Evolutionary conservation across 2,797 vertebrate genomes (phyloP), one percentile per base, ranked within the genome.

Genomic region (Rhadinocentrus ornatus): DNA sequence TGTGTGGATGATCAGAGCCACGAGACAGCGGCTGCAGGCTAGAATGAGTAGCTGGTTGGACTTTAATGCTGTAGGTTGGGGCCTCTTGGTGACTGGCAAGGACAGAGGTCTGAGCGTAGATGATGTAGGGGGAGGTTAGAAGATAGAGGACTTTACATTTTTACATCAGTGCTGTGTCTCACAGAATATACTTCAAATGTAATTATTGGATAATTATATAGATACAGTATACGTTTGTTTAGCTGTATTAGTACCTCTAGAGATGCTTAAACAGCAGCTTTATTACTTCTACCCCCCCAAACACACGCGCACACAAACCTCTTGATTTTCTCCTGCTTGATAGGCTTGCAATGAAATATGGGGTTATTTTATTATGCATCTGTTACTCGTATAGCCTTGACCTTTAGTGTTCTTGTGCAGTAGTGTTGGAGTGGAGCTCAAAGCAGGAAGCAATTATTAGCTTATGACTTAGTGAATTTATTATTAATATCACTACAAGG

Each of bases 291-390:
- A 46, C 27, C 60, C 41, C 57, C 35, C 59, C 54, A 66, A 71
- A 16, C 62, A 11, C 29, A 22, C 62, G 50, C 37, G 62, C 50
- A 55, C 35, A 68, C 73, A 64, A 32, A 26, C 39, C 16, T 66
- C 67, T 53, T 8, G 35, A 60, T 62, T 81, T 58, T 48, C 70
- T 73, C 65, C 79, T 81, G 73, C 72, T 84, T 78, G 62, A 34
- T 66, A 71, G 60, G 57, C 65, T 86, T 61, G 55, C 63, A 62
- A 57, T 81, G 75, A 88, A 81, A 78, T 82, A 79, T 84, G 84
- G 65, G 61, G 35, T 57, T 56, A 75, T 87, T 87, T 88, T 72
- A 89, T 89, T 88, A 83, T 70, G 80, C 83, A 83, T 86, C 74
- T 72, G 69, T 76, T 88, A 84, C 76, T 74, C 13, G 1, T 61